Evolutionary conservation across 2,113 vertebrate species (phyloP).

Genomic region (Fregata magnificens): DNA sequence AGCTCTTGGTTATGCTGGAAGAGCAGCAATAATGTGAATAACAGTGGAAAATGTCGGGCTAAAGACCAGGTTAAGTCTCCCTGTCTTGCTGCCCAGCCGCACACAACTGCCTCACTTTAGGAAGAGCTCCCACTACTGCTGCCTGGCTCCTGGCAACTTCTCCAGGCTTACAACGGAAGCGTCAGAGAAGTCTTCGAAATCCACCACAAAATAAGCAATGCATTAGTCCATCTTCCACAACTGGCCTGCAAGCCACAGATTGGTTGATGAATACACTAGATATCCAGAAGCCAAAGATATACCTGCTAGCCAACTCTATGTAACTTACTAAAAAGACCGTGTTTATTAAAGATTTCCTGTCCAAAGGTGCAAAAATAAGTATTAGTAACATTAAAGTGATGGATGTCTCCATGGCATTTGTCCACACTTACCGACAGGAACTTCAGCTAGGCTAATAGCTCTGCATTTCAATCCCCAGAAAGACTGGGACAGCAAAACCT

Average conservation of each 20-base stretch:
- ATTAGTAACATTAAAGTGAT: neutral
- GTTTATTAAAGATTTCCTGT: neutral
- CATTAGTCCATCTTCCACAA: neutral
- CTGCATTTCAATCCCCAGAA: neutral
- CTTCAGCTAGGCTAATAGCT: neutral
- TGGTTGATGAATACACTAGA: neutral
- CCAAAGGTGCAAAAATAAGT: neutral
- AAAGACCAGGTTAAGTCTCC: neutral
- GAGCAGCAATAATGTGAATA: neutral
- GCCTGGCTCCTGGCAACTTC: neutral
- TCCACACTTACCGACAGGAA: neutral
- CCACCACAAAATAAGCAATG: neutral
- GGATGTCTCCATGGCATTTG: neutral
- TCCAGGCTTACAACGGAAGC: neutral
- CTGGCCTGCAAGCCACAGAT: neutral
- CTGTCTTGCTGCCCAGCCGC: neutral
- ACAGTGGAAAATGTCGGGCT: neutral
- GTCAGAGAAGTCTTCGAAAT: neutral
- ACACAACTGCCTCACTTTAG: neutral
- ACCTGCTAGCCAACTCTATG: neutral
- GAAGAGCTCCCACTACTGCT: neutral
- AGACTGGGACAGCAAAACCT: neutral
- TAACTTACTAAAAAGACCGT: neutral
- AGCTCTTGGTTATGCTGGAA: neutral
- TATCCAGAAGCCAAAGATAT: neutral